These are phyloP conservation scores for Menura novaehollandiae DNA, from an alignment of 2,113 vertebrate species.

Conservation along the genomic window DNA sequence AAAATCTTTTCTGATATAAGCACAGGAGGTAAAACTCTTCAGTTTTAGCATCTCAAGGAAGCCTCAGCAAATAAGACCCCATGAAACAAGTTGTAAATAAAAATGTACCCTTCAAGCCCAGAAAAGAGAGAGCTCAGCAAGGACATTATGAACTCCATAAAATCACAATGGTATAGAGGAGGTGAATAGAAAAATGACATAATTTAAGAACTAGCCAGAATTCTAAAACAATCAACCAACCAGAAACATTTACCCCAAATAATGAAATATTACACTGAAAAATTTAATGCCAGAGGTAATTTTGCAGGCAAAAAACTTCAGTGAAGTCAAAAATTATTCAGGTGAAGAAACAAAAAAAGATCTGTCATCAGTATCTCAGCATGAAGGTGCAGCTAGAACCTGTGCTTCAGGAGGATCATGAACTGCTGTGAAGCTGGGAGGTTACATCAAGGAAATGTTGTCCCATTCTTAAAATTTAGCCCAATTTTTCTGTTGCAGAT, in stretches of 20 bases:
- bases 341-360: not conserved
- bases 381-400: not conserved
- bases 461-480: not conserved
- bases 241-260: not conserved
- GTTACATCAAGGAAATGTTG: not conserved
- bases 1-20: not conserved
- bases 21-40: not conserved
- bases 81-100: not conserved
- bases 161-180: not conserved
- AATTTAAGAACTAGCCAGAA: not conserved
- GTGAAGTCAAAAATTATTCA: not conserved
- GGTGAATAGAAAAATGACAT: not conserved
- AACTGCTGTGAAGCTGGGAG: not conserved
- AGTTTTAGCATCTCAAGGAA: not conserved
- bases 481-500: not conserved
- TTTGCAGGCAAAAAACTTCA: not conserved
- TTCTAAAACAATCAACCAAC: not conserved
- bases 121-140: not conserved
- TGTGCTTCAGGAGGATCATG: not conserved
- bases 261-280: not conserved
- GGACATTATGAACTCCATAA: not conserved
- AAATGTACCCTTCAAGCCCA: not conserved
- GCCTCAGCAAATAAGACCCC: not conserved
- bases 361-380: not conserved
- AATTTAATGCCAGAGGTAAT: not conserved